A percentile compares a stretch with the other conserved stretches of the same genome.
phyloP scores from a whole-genome alignment of 1,140 invertebrate genomes.

The Penaeus indicus region DNA sequence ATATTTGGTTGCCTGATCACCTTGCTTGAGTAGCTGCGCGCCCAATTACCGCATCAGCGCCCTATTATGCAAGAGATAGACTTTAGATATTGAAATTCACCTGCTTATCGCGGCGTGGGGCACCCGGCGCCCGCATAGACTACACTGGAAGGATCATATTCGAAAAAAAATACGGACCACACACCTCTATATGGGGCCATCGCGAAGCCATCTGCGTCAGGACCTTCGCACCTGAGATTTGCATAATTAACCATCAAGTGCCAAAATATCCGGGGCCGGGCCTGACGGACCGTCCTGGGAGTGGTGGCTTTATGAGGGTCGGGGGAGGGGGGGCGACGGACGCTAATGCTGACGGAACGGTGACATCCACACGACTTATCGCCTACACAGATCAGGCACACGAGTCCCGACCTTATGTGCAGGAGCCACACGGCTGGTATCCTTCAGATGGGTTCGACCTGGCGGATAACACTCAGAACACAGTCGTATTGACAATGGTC shows the following conservation, averaged over 20 bases:
- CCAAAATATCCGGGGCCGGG: conserved; percentile 55
- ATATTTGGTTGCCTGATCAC: conserved; percentile 18
- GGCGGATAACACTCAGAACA: too few relatives aligned
- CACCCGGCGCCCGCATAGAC: too few relatives aligned
- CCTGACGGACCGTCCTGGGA: neutral
- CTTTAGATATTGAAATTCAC: too few relatives aligned
- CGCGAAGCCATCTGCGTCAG: conserved; percentile 25
- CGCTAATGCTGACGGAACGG: conserved; percentile 64
- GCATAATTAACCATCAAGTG: conserved; percentile 59
- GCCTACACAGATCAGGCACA: conserved; percentile 31
- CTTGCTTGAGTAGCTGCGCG: neutral
- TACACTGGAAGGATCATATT: too few relatives aligned
- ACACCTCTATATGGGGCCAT: conserved; percentile 2
- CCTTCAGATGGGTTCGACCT: too few relatives aligned
- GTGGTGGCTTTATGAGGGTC: too few relatives aligned
- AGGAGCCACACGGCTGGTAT: neutral
- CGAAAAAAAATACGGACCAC: neutral
- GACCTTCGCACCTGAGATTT: conserved; percentile 58
- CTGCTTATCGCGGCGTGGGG: too few relatives aligned
- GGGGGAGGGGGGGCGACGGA: conserved; percentile 47
- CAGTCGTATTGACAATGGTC: neutral
- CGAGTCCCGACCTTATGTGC: conserved; percentile 32
- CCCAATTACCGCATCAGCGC: neutral
- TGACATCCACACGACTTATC: conserved; percentile 63
- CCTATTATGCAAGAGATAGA: too few relatives aligned